Conservation (phyloP, 1,140 invertebrate genomes). For the Batillaria attramentaria region DNA sequence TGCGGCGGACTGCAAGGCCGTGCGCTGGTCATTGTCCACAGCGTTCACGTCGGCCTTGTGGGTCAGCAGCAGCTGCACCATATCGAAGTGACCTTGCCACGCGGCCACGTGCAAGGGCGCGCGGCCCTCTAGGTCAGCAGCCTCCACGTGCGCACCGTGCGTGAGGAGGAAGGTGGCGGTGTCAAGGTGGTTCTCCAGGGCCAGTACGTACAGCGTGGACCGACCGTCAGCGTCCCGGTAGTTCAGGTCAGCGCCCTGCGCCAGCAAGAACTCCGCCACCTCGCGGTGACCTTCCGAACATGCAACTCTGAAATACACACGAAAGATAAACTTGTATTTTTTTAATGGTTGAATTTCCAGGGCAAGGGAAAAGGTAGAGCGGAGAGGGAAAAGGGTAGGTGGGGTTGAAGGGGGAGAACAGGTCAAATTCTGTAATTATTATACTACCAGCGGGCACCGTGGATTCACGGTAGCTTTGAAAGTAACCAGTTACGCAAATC, state of each 20-base stretch:
- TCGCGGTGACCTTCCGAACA: slow-evolving; percentile 88
- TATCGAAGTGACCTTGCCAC: slow-evolving; percentile 93
- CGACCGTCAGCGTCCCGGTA: slow-evolving; percentile 93
- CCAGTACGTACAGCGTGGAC: slow-evolving; percentile 91
- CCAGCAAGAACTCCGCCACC: slow-evolving; percentile 72
- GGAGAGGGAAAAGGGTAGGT: neutral
- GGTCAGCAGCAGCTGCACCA: slow-evolving; percentile 87
- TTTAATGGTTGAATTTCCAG: neutral
- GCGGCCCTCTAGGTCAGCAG: slow-evolving; percentile 90
- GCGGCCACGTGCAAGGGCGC: slow-evolving; percentile 93
- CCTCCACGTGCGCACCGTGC: slow-evolving; percentile 83
- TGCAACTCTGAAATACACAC: slow-evolving; percentile 76
- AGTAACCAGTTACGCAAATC: too few species aligned
- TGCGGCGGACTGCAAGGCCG: slow-evolving; percentile 92
- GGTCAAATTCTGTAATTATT: too few species aligned
- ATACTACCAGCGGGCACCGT: too few species aligned
- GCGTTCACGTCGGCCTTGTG: slow-evolving; percentile 87
- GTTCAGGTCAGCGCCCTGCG: slow-evolving; percentile 88
- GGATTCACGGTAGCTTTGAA: too few species aligned
- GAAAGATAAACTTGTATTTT: slow-evolving; percentile 73
- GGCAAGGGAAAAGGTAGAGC: neutral
- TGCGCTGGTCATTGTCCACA: slow-evolving; percentile 89
- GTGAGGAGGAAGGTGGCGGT: slow-evolving; percentile 83
- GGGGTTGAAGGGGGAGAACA: too few species aligned
- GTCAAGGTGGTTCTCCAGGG: slow-evolving; percentile 89